Conservation (phyloP, 1,140 invertebrate genomes). For the Brachionus asplanchnoidis region DNA sequence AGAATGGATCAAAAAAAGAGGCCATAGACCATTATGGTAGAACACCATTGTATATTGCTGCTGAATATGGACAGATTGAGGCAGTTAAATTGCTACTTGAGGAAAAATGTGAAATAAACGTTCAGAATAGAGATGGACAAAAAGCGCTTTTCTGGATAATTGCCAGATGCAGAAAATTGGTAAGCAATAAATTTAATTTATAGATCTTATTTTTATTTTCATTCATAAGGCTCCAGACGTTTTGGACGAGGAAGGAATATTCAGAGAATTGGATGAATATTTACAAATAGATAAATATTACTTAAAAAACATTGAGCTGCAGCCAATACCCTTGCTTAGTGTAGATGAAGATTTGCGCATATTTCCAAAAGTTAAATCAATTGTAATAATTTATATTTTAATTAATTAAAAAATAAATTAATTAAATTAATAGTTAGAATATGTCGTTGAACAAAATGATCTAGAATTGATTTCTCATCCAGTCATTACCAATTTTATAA, state of each 20-base stretch:
- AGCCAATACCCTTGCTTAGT: neutral
- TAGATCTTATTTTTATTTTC: neutral
- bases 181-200: neutral
- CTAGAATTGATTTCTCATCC: constrained; percentile 27
- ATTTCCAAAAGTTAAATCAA: neutral
- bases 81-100: neutral
- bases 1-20: neutral
- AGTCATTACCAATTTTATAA: constrained; percentile 1
- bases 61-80: neutral
- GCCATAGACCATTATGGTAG: neutral
- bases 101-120: neutral
- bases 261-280: neutral
- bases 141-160: neutral
- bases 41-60: constrained; percentile 24
- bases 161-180: neutral
- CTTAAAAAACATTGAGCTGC: neutral
- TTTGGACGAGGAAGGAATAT: neutral
- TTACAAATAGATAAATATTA: neutral
- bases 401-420: neutral
- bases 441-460: neutral
- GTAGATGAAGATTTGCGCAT: neutral
- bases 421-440: neutral
- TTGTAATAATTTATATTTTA: neutral
- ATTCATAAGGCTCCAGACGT: neutral
- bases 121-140: neutral